phyloP scores from a whole-genome alignment of 2,113 vertebrate genomes.

The Carollia perspicillata region DNA sequence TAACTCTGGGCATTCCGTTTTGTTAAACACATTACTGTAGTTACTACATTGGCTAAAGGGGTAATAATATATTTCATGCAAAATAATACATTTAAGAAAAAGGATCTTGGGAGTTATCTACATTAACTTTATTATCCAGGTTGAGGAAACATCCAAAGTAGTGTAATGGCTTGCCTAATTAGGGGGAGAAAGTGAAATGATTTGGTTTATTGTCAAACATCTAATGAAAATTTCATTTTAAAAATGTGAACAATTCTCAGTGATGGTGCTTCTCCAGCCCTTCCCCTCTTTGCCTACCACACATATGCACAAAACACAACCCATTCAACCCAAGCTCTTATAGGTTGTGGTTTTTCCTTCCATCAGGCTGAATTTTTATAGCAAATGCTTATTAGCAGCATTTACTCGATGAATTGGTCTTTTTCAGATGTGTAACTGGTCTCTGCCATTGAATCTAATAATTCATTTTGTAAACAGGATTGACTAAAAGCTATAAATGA shows the following conservation, averaged over 20 bases:
- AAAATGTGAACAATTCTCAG: not conserved
- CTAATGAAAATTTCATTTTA: slow-evolving; percentile 15
- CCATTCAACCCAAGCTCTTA: not conserved
- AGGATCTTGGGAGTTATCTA: not conserved
- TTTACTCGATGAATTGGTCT: not conserved
- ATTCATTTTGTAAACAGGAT: not conserved
- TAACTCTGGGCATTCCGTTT: not conserved
- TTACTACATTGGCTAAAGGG: not conserved
- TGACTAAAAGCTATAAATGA: not conserved
- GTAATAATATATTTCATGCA: not conserved
- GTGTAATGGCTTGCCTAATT: not conserved
- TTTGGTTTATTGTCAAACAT: not conserved
- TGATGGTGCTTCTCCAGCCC: not conserved
- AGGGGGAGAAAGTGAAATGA: not conserved
- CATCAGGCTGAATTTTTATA: not conserved
- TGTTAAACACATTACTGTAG: not conserved
- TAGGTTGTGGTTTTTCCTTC: not conserved
- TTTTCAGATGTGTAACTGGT: not conserved
- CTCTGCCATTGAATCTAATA: not conserved
- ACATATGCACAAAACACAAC: no score
- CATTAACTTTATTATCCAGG: not conserved
- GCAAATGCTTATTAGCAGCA: not conserved
- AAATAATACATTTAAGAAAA: not conserved
- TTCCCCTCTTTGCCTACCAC: not conserved
- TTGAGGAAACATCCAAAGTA: not conserved